Evolutionary conservation across 1,140 invertebrate species (phyloP), one percentile per base, ranked within the genome.

Genomic region (Neoseiulus cucumeris): DNA sequence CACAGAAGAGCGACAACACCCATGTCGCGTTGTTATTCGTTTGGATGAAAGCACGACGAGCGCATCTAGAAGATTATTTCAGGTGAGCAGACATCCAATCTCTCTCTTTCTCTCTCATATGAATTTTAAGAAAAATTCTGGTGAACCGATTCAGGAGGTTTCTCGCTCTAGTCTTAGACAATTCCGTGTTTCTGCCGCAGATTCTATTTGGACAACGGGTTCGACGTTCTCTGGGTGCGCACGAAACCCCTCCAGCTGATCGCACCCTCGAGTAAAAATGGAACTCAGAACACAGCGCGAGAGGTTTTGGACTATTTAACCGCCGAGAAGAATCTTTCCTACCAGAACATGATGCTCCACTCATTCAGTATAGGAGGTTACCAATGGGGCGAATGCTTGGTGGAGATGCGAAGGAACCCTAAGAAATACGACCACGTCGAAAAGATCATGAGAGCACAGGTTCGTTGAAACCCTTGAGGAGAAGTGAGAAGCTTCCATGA

Each of bases 51-150:
- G 51, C 51, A 17, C 14, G 22, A 25, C 51, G 51, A 2, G 51
- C 51, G 25, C 51, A 59, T 59, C 51, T 59, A 14, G 51, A 59
- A 33, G 51, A 59, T 25, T 59, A 59, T 20, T 59, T 59, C 51
- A 59, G 51, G 51, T 59, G 9, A 25, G 33, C 33, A n/a, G n/a
- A n/a, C n/a, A n/a, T 39, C n/a, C n/a, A n/a, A n/a, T n/a, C n/a
- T n/a, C n/a, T n/a, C n/a, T n/a, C n/a, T n/a, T n/a, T n/a, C n/a
- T n/a, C n/a, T n/a, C n/a, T n/a, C n/a, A n/a, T n/a, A 39, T 6
- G 4, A 39, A 39, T 39, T 39, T 9, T 4, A 39, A 39, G 9
- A 39, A 9, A 9, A 4, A 6, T 9, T 9, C 33, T 39, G n/a
- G n/a, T n/a, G n/a, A n/a, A n/a, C n/a, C n/a, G n/a, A n/a, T n/a